Conservation (phyloP, 2,797 vertebrate genomes). For the Tadarida brasiliensis region DNA sequence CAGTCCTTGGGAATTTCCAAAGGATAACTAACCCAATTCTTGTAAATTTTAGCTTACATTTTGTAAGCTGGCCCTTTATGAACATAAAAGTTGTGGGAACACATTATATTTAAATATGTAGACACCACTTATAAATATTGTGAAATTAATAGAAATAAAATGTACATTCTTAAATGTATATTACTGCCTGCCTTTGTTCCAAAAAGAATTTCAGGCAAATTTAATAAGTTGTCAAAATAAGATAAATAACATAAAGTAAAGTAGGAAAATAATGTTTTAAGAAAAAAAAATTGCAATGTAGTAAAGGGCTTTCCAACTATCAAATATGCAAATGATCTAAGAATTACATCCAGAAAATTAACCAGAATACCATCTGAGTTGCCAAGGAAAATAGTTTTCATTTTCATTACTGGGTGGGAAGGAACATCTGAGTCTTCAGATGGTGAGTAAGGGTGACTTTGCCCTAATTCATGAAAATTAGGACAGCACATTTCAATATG, state of each 20-base stretch:
- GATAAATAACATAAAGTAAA: neutral
- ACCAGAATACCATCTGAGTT: slow-evolving; percentile 49
- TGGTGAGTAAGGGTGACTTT: slow-evolving; percentile 76
- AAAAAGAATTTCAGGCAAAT: slow-evolving; percentile 34
- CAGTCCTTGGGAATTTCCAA: neutral
- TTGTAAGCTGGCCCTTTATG: neutral
- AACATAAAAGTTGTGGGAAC: neutral
- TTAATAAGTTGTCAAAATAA: slow-evolving; percentile 4
- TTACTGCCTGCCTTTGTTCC: neutral
- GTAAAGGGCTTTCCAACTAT: neutral
- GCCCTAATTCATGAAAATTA: slow-evolving; percentile 75
- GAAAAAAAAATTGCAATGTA: neutral
- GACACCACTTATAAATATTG: neutral
- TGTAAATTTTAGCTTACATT: neutral
- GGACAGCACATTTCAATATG: slow-evolving; percentile 50
- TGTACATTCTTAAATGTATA: neutral
- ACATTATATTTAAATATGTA: neutral
- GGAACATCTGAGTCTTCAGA: slow-evolving; percentile 79
- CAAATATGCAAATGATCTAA: slow-evolving; percentile 66
- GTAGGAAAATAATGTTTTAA: neutral
- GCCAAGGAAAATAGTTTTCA: slow-evolving; percentile 72
- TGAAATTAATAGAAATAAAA: neutral
- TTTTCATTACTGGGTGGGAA: slow-evolving; percentile 70
- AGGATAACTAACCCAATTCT: neutral
- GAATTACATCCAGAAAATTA: slow-evolving; percentile 68